Percentiles rank a stretch among this genome's conserved stretches.
phyloP scores from a whole-genome alignment of 2,797 vertebrate species.

The Semotilus atromaculatus region DNA sequence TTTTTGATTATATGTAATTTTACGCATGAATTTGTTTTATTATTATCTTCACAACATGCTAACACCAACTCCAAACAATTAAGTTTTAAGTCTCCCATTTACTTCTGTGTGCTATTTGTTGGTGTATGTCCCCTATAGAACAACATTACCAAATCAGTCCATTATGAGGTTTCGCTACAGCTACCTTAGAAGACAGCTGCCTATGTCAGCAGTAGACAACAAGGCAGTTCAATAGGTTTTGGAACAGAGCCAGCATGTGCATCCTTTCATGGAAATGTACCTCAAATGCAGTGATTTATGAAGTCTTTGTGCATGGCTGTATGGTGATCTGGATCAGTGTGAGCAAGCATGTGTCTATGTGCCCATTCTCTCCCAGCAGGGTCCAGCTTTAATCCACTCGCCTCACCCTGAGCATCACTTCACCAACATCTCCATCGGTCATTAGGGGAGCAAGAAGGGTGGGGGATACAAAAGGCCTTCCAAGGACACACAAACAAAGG shows the following conservation, averaged over 20 bases:
- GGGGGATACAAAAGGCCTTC: slow-evolving; percentile 24
- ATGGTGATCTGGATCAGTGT: slow-evolving; percentile 10
- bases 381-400: slow-evolving; percentile 37
- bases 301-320: background rate
- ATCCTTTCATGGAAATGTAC: background rate
- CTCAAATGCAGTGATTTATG: background rate
- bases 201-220: background rate
- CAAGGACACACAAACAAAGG: slow-evolving; percentile 29
- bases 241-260: background rate
- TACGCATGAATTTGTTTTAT: background rate
- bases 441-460: background rate
- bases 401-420: slow-evolving; percentile 28
- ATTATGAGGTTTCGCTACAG: background rate
- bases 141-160: background rate
- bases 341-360: slow-evolving; percentile 5
- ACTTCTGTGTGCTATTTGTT: background rate
- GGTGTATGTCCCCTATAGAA: background rate
- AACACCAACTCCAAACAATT: background rate
- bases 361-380: slow-evolving; percentile 31
- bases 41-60: background rate
- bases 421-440: slow-evolving; percentile 37
- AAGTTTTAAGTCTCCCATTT: background rate
- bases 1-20: background rate
- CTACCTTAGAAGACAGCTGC: background rate
- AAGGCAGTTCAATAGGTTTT: background rate